These are phyloP conservation scores for Stigmatopora nigra DNA, from an alignment of 2,113 vertebrate genomes.

Conservation along the genomic window DNA sequence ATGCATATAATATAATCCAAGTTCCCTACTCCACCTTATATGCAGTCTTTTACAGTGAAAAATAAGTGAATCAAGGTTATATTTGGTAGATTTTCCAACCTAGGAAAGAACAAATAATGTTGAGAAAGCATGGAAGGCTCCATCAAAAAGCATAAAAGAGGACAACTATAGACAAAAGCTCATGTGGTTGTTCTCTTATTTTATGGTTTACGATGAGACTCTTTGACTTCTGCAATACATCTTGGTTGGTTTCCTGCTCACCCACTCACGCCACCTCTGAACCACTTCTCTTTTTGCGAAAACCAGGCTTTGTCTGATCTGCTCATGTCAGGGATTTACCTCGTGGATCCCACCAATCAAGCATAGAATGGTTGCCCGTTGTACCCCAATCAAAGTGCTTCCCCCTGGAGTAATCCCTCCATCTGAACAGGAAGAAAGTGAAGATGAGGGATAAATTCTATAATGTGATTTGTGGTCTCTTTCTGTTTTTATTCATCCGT, in stretches of 20 bases:
- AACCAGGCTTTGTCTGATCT: conserved; percentile 45
- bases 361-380: conserved; percentile 73
- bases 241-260: neutral
- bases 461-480: conserved; percentile 45
- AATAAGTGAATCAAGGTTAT: too few relatives aligned
- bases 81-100: too few relatives aligned
- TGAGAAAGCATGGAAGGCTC: too few relatives aligned
- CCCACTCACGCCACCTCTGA: conserved; percentile 9
- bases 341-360: conserved; percentile 72
- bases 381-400: conserved; percentile 73
- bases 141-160: too few relatives aligned
- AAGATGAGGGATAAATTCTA: conserved; percentile 51
- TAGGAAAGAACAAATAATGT: too few relatives aligned
- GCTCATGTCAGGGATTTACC: conserved; percentile 65
- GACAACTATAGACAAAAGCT: too few relatives aligned
- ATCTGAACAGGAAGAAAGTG: conserved; percentile 69
- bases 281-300: neutral
- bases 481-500: conserved; percentile 55
- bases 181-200: neutral
- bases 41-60: too few relatives aligned
- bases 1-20: too few relatives aligned
- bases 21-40: too few relatives aligned
- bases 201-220: neutral
- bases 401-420: conserved; percentile 71
- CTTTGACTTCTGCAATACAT: neutral